Percentiles rank a stretch among this genome's conserved stretches.
Conservation (phyloP, 2,797 vertebrate genomes). For the Cottoperca gobio region DNA sequence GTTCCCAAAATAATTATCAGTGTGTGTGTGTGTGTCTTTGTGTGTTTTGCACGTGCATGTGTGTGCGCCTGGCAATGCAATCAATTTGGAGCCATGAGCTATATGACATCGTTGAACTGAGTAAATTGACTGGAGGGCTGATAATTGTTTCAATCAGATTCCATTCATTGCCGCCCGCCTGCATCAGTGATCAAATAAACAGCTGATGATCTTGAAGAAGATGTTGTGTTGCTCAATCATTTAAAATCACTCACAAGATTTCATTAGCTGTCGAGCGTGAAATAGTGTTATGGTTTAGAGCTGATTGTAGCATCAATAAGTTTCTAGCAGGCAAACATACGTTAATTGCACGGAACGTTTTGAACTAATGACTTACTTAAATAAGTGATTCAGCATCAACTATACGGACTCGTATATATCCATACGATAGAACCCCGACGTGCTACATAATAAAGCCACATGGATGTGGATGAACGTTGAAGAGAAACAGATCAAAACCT, state of each 20-base stretch:
- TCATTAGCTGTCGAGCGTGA: constrained; percentile 50
- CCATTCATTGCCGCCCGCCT: constrained; percentile 38
- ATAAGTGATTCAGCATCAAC: constrained; percentile 20
- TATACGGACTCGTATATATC: background rate
- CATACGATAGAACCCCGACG: background rate
- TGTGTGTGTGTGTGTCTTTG: background rate
- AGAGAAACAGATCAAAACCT: constrained; percentile 29
- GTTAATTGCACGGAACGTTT: constrained; percentile 17
- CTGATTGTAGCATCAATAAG: constrained; percentile 24
- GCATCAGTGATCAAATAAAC: constrained; percentile 61
- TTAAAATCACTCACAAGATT: constrained; percentile 49
- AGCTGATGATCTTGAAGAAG: constrained; percentile 44
- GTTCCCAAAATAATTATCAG: constrained; percentile 22
- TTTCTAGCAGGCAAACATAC: constrained; percentile 23
- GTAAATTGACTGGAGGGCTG: constrained; percentile 62
- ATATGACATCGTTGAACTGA: constrained; percentile 57
- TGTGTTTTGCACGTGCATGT: background rate
- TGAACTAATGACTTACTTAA: background rate
- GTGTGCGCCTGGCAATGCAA: constrained; percentile 29
- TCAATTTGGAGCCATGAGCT: constrained; percentile 46
- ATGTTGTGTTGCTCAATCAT: constrained; percentile 39
- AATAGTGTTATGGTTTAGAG: constrained; percentile 30
- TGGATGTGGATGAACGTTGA: background rate
- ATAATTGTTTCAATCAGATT: constrained; percentile 62
- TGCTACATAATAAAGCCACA: background rate